Evolutionary conservation across 2,888 invertebrate species (phyloP).

Genomic region (Dermolepida albohirtum): DNA sequence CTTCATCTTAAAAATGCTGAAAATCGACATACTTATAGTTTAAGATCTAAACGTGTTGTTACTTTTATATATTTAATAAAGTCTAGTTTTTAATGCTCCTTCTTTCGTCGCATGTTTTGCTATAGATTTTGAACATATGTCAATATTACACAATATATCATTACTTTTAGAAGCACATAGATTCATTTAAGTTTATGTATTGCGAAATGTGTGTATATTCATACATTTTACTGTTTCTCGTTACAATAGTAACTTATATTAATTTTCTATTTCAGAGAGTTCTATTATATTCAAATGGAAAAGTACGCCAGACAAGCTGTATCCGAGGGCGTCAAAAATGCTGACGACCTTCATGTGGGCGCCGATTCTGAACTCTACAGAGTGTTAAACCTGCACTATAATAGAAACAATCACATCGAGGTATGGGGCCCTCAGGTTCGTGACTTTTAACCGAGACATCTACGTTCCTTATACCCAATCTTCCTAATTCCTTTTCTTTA

Average conservation of each 20-base stretch:
- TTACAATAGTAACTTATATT: not conserved
- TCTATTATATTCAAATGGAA: slow-evolving; percentile 99
- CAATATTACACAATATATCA: too few species aligned
- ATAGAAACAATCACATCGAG: slow-evolving; percentile 96
- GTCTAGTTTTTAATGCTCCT: too few species aligned
- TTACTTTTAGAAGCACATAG: too few species aligned
- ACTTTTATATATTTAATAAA: too few species aligned
- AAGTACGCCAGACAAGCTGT: slow-evolving; percentile 99
- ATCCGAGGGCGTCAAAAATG: slow-evolving; percentile 93
- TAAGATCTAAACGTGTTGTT: too few species aligned
- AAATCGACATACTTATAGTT: too few species aligned
- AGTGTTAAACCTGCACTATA: slow-evolving; percentile 98
- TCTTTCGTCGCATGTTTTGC: too few species aligned
- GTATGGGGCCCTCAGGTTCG: slow-evolving; percentile 80
- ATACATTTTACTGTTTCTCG: too few species aligned
- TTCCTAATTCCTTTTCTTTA: slow-evolving; percentile 39
- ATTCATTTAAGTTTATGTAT: too few species aligned
- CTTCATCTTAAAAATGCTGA: too few species aligned
- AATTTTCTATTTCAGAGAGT: slow-evolving; percentile 82
- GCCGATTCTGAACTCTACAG: slow-evolving; percentile 97
- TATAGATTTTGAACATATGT: too few species aligned
- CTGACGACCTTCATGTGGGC: slow-evolving; percentile 93
- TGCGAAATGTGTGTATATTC: too few species aligned
- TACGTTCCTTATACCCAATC: slow-evolving; percentile 41
- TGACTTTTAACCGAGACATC: slow-evolving; percentile 62